phyloP scores from a whole-genome alignment of 1,140 invertebrate genomes.

The Paralvinella palmiformis region DNA sequence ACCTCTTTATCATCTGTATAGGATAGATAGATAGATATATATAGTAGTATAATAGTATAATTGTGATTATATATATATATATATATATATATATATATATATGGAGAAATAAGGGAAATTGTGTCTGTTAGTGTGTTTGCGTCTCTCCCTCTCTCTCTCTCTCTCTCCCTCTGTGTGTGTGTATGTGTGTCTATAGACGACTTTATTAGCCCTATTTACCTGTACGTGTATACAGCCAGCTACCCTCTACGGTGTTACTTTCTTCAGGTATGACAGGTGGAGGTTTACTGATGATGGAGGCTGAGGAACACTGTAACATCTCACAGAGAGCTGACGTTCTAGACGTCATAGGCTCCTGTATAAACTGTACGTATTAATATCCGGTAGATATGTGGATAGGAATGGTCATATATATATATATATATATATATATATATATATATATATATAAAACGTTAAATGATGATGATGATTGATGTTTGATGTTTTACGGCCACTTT shows the following conservation, averaged over 20 bases:
- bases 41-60: not conserved
- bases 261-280: not conserved
- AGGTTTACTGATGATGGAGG: not conserved
- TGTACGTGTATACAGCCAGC: not conserved
- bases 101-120: too few species aligned
- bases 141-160: too few species aligned
- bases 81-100: not conserved
- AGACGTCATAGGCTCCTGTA: constrained; percentile 1
- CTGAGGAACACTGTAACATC: not conserved
- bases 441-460: too few species aligned
- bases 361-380: not conserved
- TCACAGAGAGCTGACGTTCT: not conserved
- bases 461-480: too few species aligned
- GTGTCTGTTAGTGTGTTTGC: too few species aligned
- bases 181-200: not conserved
- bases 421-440: too few species aligned
- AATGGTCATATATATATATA: too few species aligned
- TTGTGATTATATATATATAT: not conserved
- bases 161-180: not conserved
- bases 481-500: too few species aligned
- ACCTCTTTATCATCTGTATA: constrained; percentile 20
- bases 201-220: not conserved
- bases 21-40: not conserved
- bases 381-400: too few species aligned
- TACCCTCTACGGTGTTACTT: not conserved